Evolutionary conservation across 1,140 invertebrate genomes (phyloP).

Genomic region (Pseudoatta argentina): DNA sequence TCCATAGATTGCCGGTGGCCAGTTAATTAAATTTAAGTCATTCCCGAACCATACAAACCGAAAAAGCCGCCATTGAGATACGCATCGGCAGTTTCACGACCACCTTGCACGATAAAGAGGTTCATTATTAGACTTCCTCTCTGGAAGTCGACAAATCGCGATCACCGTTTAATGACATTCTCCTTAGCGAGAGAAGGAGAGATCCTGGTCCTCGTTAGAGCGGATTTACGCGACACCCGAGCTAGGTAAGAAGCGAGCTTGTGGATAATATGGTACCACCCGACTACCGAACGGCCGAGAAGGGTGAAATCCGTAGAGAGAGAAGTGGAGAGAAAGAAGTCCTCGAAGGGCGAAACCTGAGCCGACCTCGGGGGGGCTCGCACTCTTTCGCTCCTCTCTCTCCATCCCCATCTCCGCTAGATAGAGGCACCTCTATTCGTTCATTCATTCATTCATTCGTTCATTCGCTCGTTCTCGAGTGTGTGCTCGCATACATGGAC

Average conservation of each 20-base stretch:
- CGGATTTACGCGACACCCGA: constrained; percentile 37
- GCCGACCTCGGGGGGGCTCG: constrained; percentile 6
- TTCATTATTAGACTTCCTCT: not conserved
- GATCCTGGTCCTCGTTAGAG: constrained; percentile 30
- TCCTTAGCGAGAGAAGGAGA: not conserved
- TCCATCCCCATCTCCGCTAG: not conserved
- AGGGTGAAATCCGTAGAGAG: not conserved
- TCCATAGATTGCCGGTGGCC: not conserved
- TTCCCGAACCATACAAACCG: not conserved
- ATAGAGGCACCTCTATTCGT: constrained; percentile 58
- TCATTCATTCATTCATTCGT: constrained; percentile 37
- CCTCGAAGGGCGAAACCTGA: constrained; percentile 44
- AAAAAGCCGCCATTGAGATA: not conserved
- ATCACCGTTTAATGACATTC: constrained; percentile 30
- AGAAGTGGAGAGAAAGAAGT: constrained; percentile 17
- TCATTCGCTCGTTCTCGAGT: constrained; percentile 32
- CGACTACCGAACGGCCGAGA: constrained; percentile 1
- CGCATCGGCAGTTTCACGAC: not conserved
- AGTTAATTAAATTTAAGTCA: constrained; percentile 26
- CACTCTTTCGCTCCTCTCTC: not conserved
- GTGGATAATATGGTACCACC: constrained; percentile 9
- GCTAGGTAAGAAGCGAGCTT: constrained; percentile 28
- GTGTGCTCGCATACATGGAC: constrained; percentile 58
- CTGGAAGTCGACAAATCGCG: not conserved
- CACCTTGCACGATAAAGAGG: too few relatives aligned